phyloP scores from a whole-genome alignment of 1,140 invertebrate genomes.

The Acyrthosiphon pisum region DNA sequence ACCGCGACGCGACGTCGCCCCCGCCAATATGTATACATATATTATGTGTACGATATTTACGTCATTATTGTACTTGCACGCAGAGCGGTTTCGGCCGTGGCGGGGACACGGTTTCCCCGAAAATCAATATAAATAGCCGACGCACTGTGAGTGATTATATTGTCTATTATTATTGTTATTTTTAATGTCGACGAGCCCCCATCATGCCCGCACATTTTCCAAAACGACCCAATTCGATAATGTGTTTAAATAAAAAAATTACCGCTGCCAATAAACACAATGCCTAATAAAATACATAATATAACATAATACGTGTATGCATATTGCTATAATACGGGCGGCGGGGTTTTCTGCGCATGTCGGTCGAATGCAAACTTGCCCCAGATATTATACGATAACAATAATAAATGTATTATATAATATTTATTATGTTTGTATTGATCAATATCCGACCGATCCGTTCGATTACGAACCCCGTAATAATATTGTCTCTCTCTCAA shows the following conservation, averaged over 20 bases:
- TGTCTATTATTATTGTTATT: background rate
- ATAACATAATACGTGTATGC: background rate
- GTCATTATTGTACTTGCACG: background rate
- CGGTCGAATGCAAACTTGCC: background rate
- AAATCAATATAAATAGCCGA: background rate
- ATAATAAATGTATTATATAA: background rate
- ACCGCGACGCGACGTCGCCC: background rate
- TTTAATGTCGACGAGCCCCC: background rate
- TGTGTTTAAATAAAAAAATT: background rate
- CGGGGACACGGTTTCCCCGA: background rate
- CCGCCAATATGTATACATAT: background rate
- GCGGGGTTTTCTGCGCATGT: background rate
- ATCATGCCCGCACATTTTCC: constrained; percentile 10
- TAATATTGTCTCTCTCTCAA: background rate
- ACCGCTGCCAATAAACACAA: background rate
- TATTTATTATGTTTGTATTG: background rate
- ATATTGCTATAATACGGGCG: background rate
- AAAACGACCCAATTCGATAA: background rate
- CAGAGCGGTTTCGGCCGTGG: background rate
- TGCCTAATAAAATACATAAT: background rate
- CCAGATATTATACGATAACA: background rate
- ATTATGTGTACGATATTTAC: background rate
- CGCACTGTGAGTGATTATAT: background rate
- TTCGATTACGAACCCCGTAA: background rate
- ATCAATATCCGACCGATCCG: background rate